These are phyloP conservation scores for Neotragus moschatus DNA, from an alignment of 2,113 vertebrate species.

Conservation along the genomic window DNA sequence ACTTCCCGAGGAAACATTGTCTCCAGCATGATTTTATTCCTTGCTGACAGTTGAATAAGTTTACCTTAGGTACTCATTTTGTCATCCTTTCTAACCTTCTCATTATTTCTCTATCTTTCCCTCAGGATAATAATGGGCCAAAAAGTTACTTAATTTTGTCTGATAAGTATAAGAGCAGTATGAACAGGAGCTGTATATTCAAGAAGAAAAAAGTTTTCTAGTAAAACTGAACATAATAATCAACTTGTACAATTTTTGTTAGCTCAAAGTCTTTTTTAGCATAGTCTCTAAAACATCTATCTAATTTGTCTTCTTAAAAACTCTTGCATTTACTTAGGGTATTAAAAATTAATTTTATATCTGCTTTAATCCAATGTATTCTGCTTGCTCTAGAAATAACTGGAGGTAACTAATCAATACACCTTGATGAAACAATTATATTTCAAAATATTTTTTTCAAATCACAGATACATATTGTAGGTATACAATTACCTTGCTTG, in stretches of 20 bases:
- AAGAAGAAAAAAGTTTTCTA: not conserved
- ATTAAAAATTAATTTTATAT: not conserved
- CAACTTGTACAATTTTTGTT: not conserved
- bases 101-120: conserved; percentile 49
- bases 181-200: not conserved
- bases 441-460: not conserved
- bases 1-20: not conserved
- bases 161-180: not conserved
- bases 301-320: not conserved
- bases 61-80: conserved; percentile 21
- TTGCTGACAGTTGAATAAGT: conserved; percentile 36
- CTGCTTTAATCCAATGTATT: not conserved
- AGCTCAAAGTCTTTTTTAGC: not conserved
- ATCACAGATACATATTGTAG: not conserved
- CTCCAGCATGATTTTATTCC: not conserved
- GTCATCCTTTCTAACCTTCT: conserved; percentile 38
- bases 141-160: conserved; percentile 31
- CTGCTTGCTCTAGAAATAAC: not conserved
- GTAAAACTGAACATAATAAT: not conserved
- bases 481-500: not conserved
- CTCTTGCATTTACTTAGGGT: not conserved
- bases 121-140: conserved; percentile 21
- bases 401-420: not conserved
- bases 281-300: not conserved
- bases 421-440: not conserved